Percentiles rank a stretch among this genome's conserved stretches.
Evolutionary conservation across 1,140 invertebrate genomes (phyloP).

Genomic region (Mercenaria mercenaria): DNA sequence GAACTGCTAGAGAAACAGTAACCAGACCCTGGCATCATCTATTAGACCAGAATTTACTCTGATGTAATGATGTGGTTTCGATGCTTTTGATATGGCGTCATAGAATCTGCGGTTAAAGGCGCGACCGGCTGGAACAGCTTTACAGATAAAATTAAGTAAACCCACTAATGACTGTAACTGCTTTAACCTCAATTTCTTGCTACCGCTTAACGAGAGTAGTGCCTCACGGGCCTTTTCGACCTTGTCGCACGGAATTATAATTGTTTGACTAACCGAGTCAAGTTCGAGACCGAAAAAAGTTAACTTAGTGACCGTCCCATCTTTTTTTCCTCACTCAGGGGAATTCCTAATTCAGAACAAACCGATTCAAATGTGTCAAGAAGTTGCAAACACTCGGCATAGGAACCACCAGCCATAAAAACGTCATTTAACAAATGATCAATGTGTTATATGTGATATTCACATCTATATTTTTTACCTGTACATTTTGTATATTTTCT

Average conservation of each 20-base stretch:
- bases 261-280: neutral
- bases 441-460: too few species aligned
- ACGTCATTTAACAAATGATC: slow-evolving; percentile 4
- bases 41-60: neutral
- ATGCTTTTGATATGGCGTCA: neutral
- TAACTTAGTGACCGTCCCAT: neutral
- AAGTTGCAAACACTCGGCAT: neutral
- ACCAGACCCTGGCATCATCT: neutral
- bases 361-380: neutral
- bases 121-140: neutral
- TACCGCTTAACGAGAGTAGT: neutral
- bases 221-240: neutral
- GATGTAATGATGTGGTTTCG: neutral
- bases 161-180: neutral
- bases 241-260: neutral
- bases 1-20: neutral
- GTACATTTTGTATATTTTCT: too few species aligned
- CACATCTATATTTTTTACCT: too few species aligned
- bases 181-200: neutral
- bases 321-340: neutral
- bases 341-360: neutral
- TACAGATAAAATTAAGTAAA: neutral
- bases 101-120: neutral
- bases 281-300: neutral
- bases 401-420: neutral